Conservation (phyloP, 2,113 vertebrate genomes). For the Dicaeum eximium region DNA sequence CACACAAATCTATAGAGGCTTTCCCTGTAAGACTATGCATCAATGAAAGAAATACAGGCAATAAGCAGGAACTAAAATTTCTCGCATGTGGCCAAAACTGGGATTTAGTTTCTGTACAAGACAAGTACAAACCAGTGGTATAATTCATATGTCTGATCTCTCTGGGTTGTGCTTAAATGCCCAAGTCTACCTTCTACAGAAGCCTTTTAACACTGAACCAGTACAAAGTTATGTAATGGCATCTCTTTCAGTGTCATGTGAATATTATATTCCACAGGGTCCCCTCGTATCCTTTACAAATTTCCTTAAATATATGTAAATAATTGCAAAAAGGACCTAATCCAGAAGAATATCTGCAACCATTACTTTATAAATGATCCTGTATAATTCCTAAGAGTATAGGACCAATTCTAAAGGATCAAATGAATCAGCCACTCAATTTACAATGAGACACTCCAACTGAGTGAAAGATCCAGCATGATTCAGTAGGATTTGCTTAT, state of each 20-base stretch:
- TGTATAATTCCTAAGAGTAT: background rate
- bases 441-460: background rate
- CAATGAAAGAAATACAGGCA: background rate
- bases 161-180: background rate
- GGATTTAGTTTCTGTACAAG: background rate
- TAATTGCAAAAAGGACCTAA: background rate
- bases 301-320: background rate
- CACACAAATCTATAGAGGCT: background rate
- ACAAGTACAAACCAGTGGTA: background rate
- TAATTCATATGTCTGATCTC: background rate
- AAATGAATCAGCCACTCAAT: background rate
- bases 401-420: background rate
- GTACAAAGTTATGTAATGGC: background rate
- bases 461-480: background rate
- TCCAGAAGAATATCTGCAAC: background rate
- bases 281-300: background rate
- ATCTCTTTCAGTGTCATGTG: background rate
- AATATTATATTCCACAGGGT: background rate
- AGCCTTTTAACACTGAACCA: background rate
- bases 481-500: background rate
- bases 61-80: background rate
- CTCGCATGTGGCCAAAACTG: background rate
- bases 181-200: background rate
- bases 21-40: background rate
- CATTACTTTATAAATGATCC: background rate